Percentiles rank a stretch among this genome's conserved stretches.
phyloP scores from a whole-genome alignment of 2,888 invertebrate genomes.

The Rhyacophila evoluta region DNA sequence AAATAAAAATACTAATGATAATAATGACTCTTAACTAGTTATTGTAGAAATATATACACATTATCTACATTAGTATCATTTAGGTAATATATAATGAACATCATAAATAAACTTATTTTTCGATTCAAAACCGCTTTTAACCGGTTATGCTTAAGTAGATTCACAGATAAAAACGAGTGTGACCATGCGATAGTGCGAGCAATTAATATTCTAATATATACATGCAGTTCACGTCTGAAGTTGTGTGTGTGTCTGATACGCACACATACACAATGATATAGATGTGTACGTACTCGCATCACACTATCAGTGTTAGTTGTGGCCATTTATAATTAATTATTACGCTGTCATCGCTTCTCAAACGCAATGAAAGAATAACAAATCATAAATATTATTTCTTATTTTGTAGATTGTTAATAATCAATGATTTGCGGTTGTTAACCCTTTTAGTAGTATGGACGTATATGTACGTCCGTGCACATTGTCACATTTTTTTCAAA shows the following conservation, averaged over 20 bases:
- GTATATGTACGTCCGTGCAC: too few relatives aligned
- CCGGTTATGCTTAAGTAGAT: not conserved
- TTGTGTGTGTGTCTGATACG: not conserved
- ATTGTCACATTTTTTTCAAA: too few relatives aligned
- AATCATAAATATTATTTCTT: too few relatives aligned
- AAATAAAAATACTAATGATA: too few relatives aligned
- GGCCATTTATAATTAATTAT: constrained; percentile 15
- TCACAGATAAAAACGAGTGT: not conserved
- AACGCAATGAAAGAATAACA: not conserved
- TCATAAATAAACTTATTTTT: constrained; percentile 4
- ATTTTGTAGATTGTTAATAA: too few relatives aligned
- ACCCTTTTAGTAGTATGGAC: too few relatives aligned
- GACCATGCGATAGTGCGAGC: not conserved
- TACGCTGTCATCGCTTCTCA: not conserved
- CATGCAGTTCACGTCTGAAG: not conserved
- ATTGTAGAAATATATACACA: too few relatives aligned
- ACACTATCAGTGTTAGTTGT: not conserved
- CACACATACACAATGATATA: too few relatives aligned
- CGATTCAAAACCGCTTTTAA: not conserved
- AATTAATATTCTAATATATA: constrained; percentile 8
- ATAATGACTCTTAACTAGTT: too few relatives aligned
- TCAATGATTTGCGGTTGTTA: too few relatives aligned
- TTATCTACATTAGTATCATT: not conserved
- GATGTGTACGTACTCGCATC: not conserved
- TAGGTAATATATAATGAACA: not conserved